Conservation (phyloP, 1,140 invertebrate genomes). For the Magallana gigas region DNA sequence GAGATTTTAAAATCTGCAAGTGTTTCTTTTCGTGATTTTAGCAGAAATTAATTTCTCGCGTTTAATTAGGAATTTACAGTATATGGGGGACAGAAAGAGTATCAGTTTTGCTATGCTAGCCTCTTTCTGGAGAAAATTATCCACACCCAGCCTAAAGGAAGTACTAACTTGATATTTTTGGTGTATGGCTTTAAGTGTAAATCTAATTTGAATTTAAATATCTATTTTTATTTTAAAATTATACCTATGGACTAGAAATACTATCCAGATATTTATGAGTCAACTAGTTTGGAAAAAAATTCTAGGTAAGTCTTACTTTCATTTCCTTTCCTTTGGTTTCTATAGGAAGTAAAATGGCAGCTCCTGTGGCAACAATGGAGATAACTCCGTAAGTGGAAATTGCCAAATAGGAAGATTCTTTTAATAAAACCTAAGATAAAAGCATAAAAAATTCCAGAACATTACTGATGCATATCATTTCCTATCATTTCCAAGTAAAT, state of each 20-base stretch:
- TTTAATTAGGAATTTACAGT: no score
- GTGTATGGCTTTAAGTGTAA: neutral
- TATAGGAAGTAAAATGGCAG: conserved; percentile 76
- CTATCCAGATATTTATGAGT: neutral
- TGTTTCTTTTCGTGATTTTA: no score
- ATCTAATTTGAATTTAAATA: neutral
- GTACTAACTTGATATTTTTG: neutral
- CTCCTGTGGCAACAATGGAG: conserved; percentile 74
- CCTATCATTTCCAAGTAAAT: no score
- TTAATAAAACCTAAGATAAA: conserved; percentile 75
- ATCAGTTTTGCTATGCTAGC: no score
- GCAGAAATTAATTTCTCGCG: no score
- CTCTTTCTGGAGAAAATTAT: neutral
- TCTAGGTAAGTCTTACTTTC: conserved; percentile 67
- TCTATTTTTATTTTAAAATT: neutral
- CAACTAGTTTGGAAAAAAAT: no score
- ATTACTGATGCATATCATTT: no score
- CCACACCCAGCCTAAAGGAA: neutral
- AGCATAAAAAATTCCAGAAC: no score
- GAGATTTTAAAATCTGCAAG: no score
- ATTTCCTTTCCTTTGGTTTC: conserved; percentile 79
- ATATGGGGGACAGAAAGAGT: no score
- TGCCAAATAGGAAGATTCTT: conserved; percentile 74
- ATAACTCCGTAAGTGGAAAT: conserved; percentile 77
- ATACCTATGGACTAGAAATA: neutral